Evolutionary conservation across 2,797 vertebrate genomes (phyloP).

Genomic region (Parauchenoglanis ngamensis): DNA sequence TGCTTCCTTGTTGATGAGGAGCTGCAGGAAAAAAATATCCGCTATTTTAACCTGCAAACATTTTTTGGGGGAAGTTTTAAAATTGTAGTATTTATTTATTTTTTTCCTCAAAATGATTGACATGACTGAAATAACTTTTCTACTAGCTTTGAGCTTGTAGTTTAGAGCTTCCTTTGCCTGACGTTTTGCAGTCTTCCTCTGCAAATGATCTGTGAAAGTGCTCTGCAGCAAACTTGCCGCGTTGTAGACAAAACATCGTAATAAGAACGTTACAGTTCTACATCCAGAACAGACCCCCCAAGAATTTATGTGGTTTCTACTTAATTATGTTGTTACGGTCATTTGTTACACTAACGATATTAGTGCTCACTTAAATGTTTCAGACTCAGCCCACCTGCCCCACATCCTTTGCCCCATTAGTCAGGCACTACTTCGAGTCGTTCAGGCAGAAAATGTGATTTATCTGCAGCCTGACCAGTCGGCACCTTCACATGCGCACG

Average conservation of each 20-base stretch:
- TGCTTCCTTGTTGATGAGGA: conserved; percentile 12
- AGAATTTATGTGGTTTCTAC: too few relatives aligned
- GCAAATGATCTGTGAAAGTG: background rate
- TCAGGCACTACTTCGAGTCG: conserved; percentile 23
- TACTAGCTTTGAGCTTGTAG: background rate
- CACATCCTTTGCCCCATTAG: background rate
- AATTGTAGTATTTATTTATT: background rate
- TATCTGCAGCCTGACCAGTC: conserved; percentile 37
- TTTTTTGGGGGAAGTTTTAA: background rate
- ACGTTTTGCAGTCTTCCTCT: background rate
- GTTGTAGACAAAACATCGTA: background rate
- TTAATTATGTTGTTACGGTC: background rate
- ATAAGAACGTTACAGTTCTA: background rate
- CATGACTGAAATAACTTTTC: background rate
- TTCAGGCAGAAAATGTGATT: conserved; percentile 41
- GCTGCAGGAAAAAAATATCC: background rate
- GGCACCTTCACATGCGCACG: conserved; percentile 25
- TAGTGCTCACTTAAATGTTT: background rate
- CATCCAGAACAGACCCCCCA: background rate
- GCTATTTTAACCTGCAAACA: background rate
- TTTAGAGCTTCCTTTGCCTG: background rate
- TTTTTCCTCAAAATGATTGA: background rate
- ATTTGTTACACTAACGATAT: background rate
- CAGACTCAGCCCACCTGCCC: background rate
- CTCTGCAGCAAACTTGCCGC: background rate